Conservation (phyloP, 2,888 invertebrate species). For the Orthosia cruda region DNA sequence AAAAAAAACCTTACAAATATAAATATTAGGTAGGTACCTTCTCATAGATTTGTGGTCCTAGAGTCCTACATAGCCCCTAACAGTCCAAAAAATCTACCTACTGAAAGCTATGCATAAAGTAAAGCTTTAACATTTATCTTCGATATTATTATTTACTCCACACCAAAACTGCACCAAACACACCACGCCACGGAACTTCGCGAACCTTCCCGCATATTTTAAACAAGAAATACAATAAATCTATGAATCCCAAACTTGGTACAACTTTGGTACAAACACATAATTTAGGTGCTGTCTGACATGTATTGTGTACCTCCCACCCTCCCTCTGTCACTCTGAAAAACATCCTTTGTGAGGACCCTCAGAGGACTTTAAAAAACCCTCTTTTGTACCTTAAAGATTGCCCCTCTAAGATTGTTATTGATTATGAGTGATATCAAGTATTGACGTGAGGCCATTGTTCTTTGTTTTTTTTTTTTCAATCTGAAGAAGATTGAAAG, state of each 20-base stretch:
- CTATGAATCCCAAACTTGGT: constrained; percentile 64
- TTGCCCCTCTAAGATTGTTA: constrained; percentile 72
- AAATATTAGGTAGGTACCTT: too few relatives aligned
- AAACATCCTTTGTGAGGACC: constrained; percentile 74
- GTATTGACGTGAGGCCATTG: constrained; percentile 65
- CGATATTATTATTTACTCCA: constrained; percentile 20
- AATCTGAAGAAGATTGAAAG: constrained; percentile 35
- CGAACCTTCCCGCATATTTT: constrained; percentile 58
- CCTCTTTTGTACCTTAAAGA: constrained; percentile 74
- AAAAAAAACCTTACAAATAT: too few relatives aligned
- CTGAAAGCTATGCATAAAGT: not conserved
- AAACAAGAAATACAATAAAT: constrained; percentile 68
- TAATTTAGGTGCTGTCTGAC: constrained; percentile 69
- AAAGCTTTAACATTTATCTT: not conserved
- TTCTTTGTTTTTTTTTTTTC: constrained; percentile 59
- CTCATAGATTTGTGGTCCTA: too few relatives aligned
- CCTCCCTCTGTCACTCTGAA: constrained; percentile 72
- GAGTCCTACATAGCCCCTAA: too few relatives aligned
- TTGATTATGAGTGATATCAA: constrained; percentile 74
- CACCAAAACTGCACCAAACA: constrained; percentile 17
- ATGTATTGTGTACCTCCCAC: constrained; percentile 64
- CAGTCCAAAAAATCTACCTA: not conserved
- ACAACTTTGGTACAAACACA: constrained; percentile 69
- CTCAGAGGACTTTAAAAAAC: constrained; percentile 76
- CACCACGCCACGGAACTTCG: not conserved